Conservation (phyloP, 2,113 vertebrate species). For the Chitala chitala region DNA sequence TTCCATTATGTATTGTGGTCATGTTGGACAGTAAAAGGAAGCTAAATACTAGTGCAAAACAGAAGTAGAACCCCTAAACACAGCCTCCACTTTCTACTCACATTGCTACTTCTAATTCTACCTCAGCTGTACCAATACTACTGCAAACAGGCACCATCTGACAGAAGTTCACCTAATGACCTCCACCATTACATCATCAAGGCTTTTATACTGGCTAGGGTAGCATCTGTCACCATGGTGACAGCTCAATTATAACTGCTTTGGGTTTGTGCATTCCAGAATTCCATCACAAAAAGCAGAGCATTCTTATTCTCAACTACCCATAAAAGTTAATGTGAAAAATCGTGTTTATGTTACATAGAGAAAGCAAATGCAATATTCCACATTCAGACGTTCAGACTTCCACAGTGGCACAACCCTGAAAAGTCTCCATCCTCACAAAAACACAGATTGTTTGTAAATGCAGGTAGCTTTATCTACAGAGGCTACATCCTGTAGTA, state of each 20-base stretch:
- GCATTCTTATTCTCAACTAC: too few relatives aligned
- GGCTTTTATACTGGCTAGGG: background rate
- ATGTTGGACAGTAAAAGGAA: too few relatives aligned
- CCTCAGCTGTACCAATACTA: too few relatives aligned
- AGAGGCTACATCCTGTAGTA: too few relatives aligned
- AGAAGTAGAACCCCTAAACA: background rate
- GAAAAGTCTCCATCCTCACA: background rate
- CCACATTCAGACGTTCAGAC: too few relatives aligned
- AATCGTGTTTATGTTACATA: conserved; percentile 10
- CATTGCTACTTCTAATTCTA: background rate
- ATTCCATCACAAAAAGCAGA: background rate
- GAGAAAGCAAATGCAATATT: too few relatives aligned
- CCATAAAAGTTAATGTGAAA: too few relatives aligned
- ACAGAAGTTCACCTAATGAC: background rate
- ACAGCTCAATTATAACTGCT: background rate
- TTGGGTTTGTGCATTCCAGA: background rate
- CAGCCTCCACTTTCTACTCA: background rate
- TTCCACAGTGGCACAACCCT: too few relatives aligned
- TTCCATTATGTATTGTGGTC: too few relatives aligned
- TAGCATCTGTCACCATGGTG: conserved; percentile 4
- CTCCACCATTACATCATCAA: background rate
- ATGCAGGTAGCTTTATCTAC: too few relatives aligned
- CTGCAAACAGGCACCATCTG: background rate
- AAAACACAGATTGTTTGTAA: background rate
- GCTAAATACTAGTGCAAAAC: too few relatives aligned